phyloP scores from a whole-genome alignment of 2,888 invertebrate genomes.

The Drosophila formosana region DNA sequence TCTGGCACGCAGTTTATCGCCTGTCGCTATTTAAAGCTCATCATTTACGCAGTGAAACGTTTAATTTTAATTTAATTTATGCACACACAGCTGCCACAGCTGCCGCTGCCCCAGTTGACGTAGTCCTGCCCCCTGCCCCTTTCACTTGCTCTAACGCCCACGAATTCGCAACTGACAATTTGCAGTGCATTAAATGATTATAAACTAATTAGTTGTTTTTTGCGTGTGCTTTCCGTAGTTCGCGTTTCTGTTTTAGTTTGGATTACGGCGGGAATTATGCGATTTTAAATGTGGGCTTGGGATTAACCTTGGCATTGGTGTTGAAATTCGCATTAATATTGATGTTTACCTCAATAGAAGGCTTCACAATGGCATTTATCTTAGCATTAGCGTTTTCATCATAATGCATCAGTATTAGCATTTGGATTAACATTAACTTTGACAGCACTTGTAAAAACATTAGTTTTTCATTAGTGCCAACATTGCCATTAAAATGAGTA shows the following conservation, averaged over 20 bases:
- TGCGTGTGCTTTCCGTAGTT: neutral
- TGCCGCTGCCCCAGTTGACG: conserved; percentile 29
- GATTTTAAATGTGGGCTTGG: neutral
- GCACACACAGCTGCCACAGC: conserved; percentile 65
- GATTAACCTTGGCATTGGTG: neutral
- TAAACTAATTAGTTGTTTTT: conserved; percentile 72
- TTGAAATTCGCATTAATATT: no score
- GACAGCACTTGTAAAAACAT: no score
- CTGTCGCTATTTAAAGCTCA: conserved; percentile 62
- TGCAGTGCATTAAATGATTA: conserved; percentile 76
- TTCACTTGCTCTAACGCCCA: neutral
- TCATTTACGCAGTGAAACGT: conserved; percentile 67
- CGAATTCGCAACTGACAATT: conserved; percentile 35
- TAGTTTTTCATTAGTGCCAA: no score
- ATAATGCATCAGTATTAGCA: no score
- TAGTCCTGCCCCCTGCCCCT: neutral
- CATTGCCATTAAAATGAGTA: no score
- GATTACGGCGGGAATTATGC: no score
- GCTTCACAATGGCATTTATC: no score
- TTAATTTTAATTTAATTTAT: conserved; percentile 78
- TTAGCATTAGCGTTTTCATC: no score
- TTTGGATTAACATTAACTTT: no score
- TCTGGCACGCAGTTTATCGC: conserved; percentile 48
- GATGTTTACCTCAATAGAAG: no score
- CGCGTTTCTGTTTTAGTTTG: no score